Evolutionary conservation across 2,888 invertebrate species (phyloP), one percentile per base, ranked within the genome.

Genomic region (Platypus cylindrus): DNA sequence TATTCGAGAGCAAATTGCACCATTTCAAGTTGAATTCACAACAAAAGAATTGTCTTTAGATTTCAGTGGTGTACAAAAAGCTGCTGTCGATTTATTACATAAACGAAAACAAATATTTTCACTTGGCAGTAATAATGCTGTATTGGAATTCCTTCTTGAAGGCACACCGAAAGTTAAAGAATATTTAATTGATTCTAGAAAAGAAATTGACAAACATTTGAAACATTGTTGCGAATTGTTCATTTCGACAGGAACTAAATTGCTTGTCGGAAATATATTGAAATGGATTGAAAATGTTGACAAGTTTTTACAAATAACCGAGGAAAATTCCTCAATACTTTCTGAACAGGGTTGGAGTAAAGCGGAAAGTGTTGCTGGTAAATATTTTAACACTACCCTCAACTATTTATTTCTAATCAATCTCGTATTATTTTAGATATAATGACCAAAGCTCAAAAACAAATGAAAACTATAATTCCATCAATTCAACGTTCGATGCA

Each of bases 1-100:
- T 38, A 66, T 99, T 2, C 66, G 98, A 14, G 98, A 98, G 58
- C 98, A 98, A 62, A 97, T 97, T 17, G 91, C 95, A 0, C 97
- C 98, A 0, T 98, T 97, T 56, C 91, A 95, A 60, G 48, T 48
- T 3, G 95, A 91, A 55, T 89, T 89, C 48, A 78, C 90, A 0
- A 75, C 93, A 0, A 89, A 86, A 54, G 97, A 98, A 60, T 90
- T 91, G 4, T 77, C 82, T 12, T 61, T 98, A 43, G 97, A 97
- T 62, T 94, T 95, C 51, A 87, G 86, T 46, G 87, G 87, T 58
- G 76, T 94, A 32, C 93, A 82, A 63, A 82, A 77, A 27, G 87
- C 87, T 0, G 87, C 91, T 30, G 75, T 76, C 38, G 78, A 78
- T 0, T 55, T 83, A 1, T 58, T 83, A 1, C 79, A 80, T 41